These are phyloP conservation scores for Saturnia japonica DNA, from an alignment of 2,888 invertebrate species.

Conservation along the genomic window DNA sequence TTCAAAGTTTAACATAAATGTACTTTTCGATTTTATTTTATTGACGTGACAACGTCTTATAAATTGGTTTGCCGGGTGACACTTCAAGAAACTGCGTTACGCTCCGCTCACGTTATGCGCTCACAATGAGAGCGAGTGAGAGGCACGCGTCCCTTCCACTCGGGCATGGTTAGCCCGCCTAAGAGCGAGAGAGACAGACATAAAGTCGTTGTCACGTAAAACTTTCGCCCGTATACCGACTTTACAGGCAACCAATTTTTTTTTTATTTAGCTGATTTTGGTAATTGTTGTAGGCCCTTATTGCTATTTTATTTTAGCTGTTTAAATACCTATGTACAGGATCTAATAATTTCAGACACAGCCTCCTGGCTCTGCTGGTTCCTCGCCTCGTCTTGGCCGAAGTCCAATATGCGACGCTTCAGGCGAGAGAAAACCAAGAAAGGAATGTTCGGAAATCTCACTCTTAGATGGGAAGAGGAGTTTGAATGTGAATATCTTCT, in stretches of 20 bases:
- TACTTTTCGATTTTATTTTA: not conserved
- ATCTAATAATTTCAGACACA: conserved; percentile 53
- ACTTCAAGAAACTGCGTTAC: too few species aligned
- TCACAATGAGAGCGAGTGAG: too few species aligned
- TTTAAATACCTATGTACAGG: not conserved
- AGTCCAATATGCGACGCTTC: conserved; percentile 71
- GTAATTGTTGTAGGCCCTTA: not conserved
- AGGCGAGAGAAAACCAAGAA: conserved; percentile 85
- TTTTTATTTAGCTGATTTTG: not conserved
- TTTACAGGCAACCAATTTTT: too few species aligned
- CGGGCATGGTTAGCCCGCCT: too few species aligned
- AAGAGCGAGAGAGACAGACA: too few species aligned
- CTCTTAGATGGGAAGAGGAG: conserved; percentile 96
- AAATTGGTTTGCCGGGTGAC: too few species aligned
- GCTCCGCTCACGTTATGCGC: too few species aligned
- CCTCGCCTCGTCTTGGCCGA: conserved; percentile 71
- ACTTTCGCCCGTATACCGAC: too few species aligned
- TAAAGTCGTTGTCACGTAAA: too few species aligned
- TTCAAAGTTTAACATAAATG: too few species aligned
- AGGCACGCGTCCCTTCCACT: too few species aligned
- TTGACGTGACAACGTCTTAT: too few species aligned
- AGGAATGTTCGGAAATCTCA: conserved; percentile 93
- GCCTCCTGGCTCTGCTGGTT: conserved; percentile 74
- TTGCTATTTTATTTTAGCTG: not conserved
- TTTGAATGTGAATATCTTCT: conserved; percentile 98